Evolutionary conservation across 2,888 invertebrate genomes (phyloP), one percentile per base, ranked within the genome.

Genomic region (Eilema depressum): DNA sequence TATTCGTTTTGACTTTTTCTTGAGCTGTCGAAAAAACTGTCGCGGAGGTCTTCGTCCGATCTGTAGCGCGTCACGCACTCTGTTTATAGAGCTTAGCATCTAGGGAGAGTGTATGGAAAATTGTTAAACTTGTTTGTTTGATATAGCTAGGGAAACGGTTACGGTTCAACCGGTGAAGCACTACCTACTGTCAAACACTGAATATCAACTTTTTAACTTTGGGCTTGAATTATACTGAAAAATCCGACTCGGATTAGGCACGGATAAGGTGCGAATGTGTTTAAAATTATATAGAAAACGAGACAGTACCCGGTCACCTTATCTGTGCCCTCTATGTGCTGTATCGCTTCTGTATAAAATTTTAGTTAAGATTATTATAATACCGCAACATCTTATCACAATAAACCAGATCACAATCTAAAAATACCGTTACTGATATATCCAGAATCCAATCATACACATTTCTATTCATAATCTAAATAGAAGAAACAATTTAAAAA

Each of bases 1-100:
- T 89, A 85, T 85, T 83, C 76, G 59, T 89, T 89, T 89, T 86
- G 85, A 82, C 84, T 88, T 91, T 88, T 91, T 89, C 85, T 84
- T 75, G 73, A 78, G 86, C 76, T 83, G 85, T 82, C 83, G 71
- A 87, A 89, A 89, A 89, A 91, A 89, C 84, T 91, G 91, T 91
- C 91, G 83, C 76, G 63, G 85, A 75, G 91, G 91, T 91, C 89
- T 82, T 80, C 85, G 89, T 69, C 88, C 91, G 84, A 75, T 76
- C 81, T 74, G 81, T 80, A 78, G 81, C 83, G 83, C 91, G 90
- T 88, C 89, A 89, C 90, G 84, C 70, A 66, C 79, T 80, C 76
- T 75, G 79, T 71, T 73, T 62, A 69, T n/a, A 53, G 79, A 73
- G 72, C 75, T 73, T 71, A 41, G 73, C 66, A 75, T 71, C 70